Evolutionary conservation across 2,113 vertebrate genomes (phyloP), one percentile per base, ranked within the genome.

Genomic region (Hippocampus comes): DNA sequence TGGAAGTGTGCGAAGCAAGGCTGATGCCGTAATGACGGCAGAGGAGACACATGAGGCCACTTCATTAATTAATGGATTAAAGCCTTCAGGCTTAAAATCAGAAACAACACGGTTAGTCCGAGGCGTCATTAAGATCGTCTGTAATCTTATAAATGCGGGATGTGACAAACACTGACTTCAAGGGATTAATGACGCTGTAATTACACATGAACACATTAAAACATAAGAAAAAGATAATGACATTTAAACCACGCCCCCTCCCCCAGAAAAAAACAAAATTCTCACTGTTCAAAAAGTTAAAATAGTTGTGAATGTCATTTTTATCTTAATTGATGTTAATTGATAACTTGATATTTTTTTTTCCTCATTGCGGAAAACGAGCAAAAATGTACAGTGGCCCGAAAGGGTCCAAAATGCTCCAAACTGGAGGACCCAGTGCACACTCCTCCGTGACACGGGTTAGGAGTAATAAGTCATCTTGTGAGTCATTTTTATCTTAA

Each of bases 1-100:
- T 8, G 53, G 53, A 18, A 4, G 21, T 11, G n/a, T 23, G 21
- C 11, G 53, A 55, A 55, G 53, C 3, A 14, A 14, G 43, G 38
- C n/a, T 14, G 46, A 27, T 27, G 48, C 46, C 43, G n/a, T 46
- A 1, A n/a, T 9, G 41, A 9, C 70, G 41, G 63, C 17, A 82
- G 88, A 92, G 42, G 87, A 84, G 90, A 90, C 87, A 77, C 75
- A 78, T 80, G 72, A 89, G 90, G 90, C 81, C 86, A 67, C 85
- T 63, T 76, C 81, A 73, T 87, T 75, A 82, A 75, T 90, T 88
- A 90, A 63, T 53, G 82, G 91, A 90, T 90, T 90, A 57, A 23
- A 23, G n/a, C 74, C 46, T 78, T 90, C 42, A 41, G 56, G 42
- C 71, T 57, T 78, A 9, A 59, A 38, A 79, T 65, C 7, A 1